Conservation (phyloP, 2,113 vertebrate species). For the Recurvirostra avosetta region DNA sequence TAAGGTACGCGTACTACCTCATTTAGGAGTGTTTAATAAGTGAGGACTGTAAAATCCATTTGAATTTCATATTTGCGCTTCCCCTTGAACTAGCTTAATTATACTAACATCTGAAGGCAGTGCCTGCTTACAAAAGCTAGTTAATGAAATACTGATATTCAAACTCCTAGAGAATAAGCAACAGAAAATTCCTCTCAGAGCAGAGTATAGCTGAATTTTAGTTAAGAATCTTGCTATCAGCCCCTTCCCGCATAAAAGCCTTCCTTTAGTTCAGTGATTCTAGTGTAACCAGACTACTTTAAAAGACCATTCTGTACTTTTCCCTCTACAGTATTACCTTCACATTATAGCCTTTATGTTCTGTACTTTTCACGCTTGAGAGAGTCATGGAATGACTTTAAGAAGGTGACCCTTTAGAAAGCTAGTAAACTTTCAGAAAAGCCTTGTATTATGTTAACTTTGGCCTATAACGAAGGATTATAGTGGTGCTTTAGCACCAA, state of each 20-base stretch:
- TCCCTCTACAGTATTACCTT: neutral
- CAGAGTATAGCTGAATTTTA: neutral
- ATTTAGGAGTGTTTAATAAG: neutral
- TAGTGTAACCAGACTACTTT: neutral
- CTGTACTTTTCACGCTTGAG: neutral
- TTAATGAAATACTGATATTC: slow-evolving; percentile 36
- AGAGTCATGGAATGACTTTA: neutral
- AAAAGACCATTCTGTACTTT: slow-evolving; percentile 1
- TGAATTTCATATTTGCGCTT: slow-evolving; percentile 30
- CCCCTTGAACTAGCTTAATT: neutral
- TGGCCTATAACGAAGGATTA: neutral
- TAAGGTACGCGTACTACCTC: neutral
- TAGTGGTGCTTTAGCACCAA: neutral
- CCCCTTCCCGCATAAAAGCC: neutral
- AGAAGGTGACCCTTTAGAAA: slow-evolving; percentile 50
- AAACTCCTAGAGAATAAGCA: slow-evolving; percentile 19
- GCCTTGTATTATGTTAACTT: neutral
- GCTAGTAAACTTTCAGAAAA: neutral
- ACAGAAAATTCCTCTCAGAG: neutral
- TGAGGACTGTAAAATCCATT: neutral
- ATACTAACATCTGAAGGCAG: neutral
- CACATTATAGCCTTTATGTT: slow-evolving; percentile 9
- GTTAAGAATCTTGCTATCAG: neutral
- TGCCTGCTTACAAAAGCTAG: neutral
- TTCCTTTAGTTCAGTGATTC: slow-evolving; percentile 1